A percentile compares a stretch with the other conserved stretches of the same genome.
These are phyloP conservation scores for Polia nebulosa DNA, from an alignment of 2,888 invertebrate genomes.

Conservation along the genomic window DNA sequence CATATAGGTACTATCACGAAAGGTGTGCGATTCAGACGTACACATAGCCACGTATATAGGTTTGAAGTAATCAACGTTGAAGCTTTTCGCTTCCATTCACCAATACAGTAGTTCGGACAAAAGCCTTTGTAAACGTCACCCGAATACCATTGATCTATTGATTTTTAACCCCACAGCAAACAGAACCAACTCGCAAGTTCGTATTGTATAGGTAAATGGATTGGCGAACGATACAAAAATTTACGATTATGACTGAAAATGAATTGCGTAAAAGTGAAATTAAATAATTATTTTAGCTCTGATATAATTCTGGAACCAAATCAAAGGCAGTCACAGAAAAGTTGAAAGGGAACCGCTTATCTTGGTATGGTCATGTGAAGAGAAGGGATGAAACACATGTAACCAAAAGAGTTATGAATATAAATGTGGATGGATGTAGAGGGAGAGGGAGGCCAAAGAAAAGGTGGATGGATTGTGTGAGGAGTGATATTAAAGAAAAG, in stretches of 20 bases:
- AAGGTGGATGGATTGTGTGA: no score
- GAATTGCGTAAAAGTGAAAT: conserved; percentile 16
- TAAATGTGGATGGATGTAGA: no score
- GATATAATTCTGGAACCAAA: conserved; percentile 1
- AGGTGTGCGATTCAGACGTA: conserved; percentile 1
- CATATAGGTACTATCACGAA: conserved; percentile 31
- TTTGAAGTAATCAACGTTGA: conserved; percentile 8
- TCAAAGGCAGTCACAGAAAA: no score
- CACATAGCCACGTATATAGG: neutral
- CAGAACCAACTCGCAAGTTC: neutral
- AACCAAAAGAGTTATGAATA: no score
- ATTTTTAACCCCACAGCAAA: conserved; percentile 37
- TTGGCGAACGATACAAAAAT: conserved; percentile 3
- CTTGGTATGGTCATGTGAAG: no score
- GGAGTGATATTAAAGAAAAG: no score
- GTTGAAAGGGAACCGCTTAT: no score
- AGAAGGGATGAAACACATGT: no score
- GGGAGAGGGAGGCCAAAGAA: no score
- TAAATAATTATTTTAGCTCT: conserved; percentile 6
- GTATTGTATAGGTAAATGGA: neutral
- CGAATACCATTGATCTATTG: conserved; percentile 35
- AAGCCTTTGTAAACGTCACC: conserved; percentile 16
- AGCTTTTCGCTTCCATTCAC: conserved; percentile 21
- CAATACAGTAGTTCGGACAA: conserved; percentile 5
- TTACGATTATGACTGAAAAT: conserved; percentile 8